phyloP scores from a whole-genome alignment of 1,140 invertebrate genomes.

The Batillaria attramentaria region DNA sequence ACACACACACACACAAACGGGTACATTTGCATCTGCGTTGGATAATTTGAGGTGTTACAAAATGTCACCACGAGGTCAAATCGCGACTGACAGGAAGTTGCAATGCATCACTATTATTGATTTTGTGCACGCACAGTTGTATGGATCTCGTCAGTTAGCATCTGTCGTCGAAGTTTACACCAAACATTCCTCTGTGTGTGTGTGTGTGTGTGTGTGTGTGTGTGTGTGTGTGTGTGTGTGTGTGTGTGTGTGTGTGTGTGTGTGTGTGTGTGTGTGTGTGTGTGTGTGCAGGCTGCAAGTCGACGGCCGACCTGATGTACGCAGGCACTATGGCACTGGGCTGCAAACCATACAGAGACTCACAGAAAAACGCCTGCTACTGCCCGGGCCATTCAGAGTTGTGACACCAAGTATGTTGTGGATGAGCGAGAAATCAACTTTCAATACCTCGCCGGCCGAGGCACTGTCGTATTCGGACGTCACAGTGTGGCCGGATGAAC shows the following conservation, averaged over 20 bases:
- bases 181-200: too few species aligned
- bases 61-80: too few species aligned
- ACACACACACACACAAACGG: not conserved
- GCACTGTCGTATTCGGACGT: too few species aligned
- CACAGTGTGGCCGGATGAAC: too few species aligned
- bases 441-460: too few species aligned
- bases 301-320: conserved; percentile 49
- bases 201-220: conserved; percentile 3
- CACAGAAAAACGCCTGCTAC: conserved; percentile 51
- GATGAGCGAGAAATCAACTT: too few species aligned
- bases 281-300: conserved; percentile 44
- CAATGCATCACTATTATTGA: too few species aligned
- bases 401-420: not conserved
- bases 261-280: not conserved
- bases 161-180: not conserved
- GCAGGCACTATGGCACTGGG: conserved; percentile 48
- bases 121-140: too few species aligned
- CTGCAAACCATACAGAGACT: conserved; percentile 51
- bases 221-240: not conserved
- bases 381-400: not conserved
- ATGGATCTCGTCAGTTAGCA: too few species aligned
- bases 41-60: not conserved
- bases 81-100: too few species aligned
- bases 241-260: not conserved
- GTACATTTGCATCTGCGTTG: not conserved